Evolutionary conservation across 2,113 vertebrate genomes (phyloP).

Genomic region (Arothron firmamentum): DNA sequence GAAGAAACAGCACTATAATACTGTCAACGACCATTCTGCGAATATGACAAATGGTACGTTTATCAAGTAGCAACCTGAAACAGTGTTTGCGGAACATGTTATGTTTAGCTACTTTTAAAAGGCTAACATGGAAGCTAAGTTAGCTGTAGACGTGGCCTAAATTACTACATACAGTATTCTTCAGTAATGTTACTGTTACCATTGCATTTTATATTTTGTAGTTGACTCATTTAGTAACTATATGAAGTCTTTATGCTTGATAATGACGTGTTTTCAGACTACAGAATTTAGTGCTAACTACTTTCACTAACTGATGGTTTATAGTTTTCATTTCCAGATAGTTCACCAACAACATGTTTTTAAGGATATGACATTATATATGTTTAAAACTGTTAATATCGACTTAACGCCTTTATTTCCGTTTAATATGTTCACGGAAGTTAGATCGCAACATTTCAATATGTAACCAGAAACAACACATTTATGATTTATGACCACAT

Average conservation of each 20-base stretch:
- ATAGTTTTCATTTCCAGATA: not conserved
- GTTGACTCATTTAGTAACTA: not conserved
- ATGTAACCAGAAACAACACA: too few relatives aligned
- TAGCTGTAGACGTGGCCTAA: slow-evolving; percentile 69
- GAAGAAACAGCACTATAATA: slow-evolving; percentile 9
- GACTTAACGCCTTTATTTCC: not conserved
- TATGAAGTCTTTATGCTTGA: not conserved
- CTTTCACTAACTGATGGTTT: not conserved
- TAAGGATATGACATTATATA: too few relatives aligned
- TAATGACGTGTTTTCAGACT: not conserved
- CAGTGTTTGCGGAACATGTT: not conserved
- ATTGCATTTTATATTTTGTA: fast-evolving
- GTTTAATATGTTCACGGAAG: too few relatives aligned
- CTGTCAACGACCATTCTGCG: slow-evolving; percentile 36
- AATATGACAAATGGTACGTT: slow-evolving; percentile 77
- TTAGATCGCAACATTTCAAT: too few relatives aligned
- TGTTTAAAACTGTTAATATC: not conserved
- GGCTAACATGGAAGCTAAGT: slow-evolving; percentile 35
- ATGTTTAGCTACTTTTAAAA: slow-evolving; percentile 22
- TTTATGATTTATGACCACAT: too few relatives aligned
- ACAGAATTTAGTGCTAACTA: slow-evolving; percentile 10
- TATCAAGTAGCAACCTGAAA: not conserved
- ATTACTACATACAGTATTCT: not conserved
- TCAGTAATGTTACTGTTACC: not conserved
- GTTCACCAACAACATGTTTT: not conserved